Evolutionary conservation across 2,888 invertebrate genomes (phyloP), one percentile per base, ranked within the genome.

Genomic region (Catocala sponsa): DNA sequence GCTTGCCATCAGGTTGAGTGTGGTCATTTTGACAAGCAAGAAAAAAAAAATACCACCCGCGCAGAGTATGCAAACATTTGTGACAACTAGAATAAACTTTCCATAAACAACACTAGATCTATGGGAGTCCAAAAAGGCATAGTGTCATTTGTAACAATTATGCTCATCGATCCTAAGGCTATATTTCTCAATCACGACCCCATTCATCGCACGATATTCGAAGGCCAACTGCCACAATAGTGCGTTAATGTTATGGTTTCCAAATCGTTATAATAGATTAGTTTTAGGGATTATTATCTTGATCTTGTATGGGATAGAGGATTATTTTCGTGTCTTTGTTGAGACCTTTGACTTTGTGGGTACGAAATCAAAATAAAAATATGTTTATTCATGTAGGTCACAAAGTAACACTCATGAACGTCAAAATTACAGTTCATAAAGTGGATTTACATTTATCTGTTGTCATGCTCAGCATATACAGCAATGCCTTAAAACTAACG

Each of bases 171-270:
- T 83, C 72, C 68, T 62, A 63, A 72, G 72, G 81, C 84, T 74
- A 91, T 91, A 88, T 84, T 88, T 91, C 89, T 89, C 84, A 85
- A 91, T 91, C 82, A 83, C 72, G 79, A 73, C 82, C 83, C 86
- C 84, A 81, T 87, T 87, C 79, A 72, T 60, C 13, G 51, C 50
- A 15, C 47, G 56, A 55, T 53, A 62, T 38, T 44, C 13, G 35
- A 62, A 62, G 62, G 62, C 47, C 48, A 43, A 55, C 42, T 33
- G 25, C 38, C 33, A 52, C 12, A 56, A 64, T 51, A 46, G 33
- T 0, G 13, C n/a, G 35, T 59, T 60, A 67, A 65, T 64, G 43
- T 53, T 33, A 55, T 9, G 11, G 12, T 56, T 59, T 59, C 41
- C n/a, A 52, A 59, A 59, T 49, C 0, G 25, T 48, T 53, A 11